Conservation (phyloP, 1,140 invertebrate species). For the Zaprionus camerounensis region DNA sequence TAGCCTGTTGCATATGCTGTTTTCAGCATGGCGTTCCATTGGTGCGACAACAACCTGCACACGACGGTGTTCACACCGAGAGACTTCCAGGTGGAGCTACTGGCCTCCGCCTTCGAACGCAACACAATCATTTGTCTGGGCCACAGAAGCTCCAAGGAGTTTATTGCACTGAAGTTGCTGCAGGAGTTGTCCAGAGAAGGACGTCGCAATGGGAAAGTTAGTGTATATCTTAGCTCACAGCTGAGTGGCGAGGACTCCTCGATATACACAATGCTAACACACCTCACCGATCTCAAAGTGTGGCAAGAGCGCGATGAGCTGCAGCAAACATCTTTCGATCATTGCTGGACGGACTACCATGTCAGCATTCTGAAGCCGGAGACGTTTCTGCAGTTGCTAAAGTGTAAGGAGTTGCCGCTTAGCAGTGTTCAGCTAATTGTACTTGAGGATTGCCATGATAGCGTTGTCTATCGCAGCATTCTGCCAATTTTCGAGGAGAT, state of each 20-base stretch:
- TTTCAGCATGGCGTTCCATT: constrained; percentile 79
- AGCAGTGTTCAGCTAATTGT: constrained; percentile 90
- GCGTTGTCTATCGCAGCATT: constrained; percentile 81
- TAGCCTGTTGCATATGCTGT: constrained; percentile 37
- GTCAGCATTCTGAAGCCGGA: constrained; percentile 86
- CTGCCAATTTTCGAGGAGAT: constrained; percentile 81
- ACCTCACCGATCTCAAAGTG: constrained; percentile 77
- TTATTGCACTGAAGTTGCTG: constrained; percentile 94
- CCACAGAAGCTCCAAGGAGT: constrained; percentile 93
- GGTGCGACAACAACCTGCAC: constrained; percentile 84
- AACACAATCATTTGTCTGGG: constrained; percentile 95
- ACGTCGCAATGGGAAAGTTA: constrained; percentile 69
- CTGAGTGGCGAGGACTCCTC: constrained; percentile 48
- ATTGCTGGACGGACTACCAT: constrained; percentile 68
- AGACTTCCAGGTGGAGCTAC: constrained; percentile 92
- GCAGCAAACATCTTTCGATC: constrained; percentile 25
- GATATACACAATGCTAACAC: constrained; percentile 74
- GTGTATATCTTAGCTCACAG: constrained; percentile 65
- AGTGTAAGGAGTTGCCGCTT: constrained; percentile 69
- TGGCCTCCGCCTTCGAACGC: constrained; percentile 90
- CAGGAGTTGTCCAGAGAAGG: constrained; percentile 89
- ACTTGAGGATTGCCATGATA: constrained; percentile 91
- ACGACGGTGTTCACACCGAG: constrained; percentile 88
- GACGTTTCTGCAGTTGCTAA: constrained; percentile 84
- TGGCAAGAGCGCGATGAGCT: constrained; percentile 64